Evolutionary conservation across 2,113 vertebrate species (phyloP).

Genomic region (Hippocampus comes): DNA sequence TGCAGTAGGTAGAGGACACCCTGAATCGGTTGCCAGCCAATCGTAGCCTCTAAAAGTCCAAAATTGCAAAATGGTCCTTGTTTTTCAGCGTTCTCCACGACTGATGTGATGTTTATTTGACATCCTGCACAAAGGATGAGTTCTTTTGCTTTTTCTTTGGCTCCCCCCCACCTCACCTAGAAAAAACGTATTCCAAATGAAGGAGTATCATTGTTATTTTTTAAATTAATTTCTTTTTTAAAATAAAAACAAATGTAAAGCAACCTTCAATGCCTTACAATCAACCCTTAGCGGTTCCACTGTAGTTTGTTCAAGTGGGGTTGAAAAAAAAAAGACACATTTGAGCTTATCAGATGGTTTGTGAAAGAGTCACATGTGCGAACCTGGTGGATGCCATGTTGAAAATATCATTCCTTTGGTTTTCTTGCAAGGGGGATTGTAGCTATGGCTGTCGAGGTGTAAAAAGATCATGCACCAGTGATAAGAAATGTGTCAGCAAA

Average conservation of each 20-base stretch:
- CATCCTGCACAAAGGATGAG: neutral
- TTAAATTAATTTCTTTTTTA: neutral
- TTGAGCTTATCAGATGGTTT: conserved; percentile 8
- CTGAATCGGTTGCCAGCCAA: no score
- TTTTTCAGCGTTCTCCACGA: neutral
- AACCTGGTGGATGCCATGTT: conserved; percentile 1
- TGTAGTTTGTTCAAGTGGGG: neutral
- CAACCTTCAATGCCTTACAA: neutral
- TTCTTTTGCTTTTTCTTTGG: neutral
- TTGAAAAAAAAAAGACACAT: conserved; percentile 11
- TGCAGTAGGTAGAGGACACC: no score
- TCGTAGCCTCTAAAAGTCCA: neutral
- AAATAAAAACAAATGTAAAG: neutral
- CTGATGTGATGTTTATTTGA: no score
- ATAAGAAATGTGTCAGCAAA: conserved; percentile 35
- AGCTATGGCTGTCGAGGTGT: conserved; percentile 56
- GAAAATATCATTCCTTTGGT: conserved; percentile 62
- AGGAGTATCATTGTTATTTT: no score
- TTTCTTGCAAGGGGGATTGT: conserved; percentile 36
- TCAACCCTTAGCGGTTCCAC: neutral
- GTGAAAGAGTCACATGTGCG: conserved; percentile 3
- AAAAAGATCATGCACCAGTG: conserved; percentile 49
- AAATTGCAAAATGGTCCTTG: neutral
- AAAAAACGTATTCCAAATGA: no score
- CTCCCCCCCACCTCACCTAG: neutral